phyloP scores from a whole-genome alignment of 2,888 invertebrate genomes.

The Tipula vernalis region DNA sequence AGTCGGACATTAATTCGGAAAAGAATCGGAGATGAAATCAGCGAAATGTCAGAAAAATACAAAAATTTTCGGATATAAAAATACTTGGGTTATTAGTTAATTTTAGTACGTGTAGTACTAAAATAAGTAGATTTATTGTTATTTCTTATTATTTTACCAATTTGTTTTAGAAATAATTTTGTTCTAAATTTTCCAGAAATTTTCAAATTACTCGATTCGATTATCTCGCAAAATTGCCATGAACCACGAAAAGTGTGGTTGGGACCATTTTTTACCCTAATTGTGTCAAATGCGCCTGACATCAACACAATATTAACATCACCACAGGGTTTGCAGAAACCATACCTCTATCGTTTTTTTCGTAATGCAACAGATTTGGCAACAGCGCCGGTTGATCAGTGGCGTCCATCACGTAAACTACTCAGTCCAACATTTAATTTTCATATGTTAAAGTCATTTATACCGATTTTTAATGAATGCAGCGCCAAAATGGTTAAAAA shows the following conservation, averaged over 20 bases:
- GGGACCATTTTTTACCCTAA: not conserved
- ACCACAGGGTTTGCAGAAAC: conserved; percentile 12
- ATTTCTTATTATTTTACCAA: too few species aligned
- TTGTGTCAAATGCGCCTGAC: conserved; percentile 1
- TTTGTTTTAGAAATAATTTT: too few species aligned
- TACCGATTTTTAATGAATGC: not conserved
- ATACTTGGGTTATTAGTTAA: too few species aligned
- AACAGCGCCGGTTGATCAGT: conserved; percentile 6
- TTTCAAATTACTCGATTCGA: too few species aligned
- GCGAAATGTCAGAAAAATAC: too few species aligned
- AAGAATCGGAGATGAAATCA: too few species aligned
- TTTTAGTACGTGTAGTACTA: too few species aligned
- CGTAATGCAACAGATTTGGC: conserved; percentile 6
- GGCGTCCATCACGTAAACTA: not conserved
- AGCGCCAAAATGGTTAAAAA: not conserved
- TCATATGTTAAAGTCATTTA: not conserved
- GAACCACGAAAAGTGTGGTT: not conserved
- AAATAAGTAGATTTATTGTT: too few species aligned
- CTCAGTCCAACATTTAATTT: not conserved
- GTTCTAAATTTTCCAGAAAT: too few species aligned
- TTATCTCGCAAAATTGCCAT: not conserved
- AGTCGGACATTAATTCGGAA: too few species aligned
- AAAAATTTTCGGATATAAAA: too few species aligned
- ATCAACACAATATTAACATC: conserved; percentile 12
- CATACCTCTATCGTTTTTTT: conserved; percentile 9